Evolutionary conservation across 2,113 vertebrate species (phyloP).

Genomic region (Nothobranchius furzeri): DNA sequence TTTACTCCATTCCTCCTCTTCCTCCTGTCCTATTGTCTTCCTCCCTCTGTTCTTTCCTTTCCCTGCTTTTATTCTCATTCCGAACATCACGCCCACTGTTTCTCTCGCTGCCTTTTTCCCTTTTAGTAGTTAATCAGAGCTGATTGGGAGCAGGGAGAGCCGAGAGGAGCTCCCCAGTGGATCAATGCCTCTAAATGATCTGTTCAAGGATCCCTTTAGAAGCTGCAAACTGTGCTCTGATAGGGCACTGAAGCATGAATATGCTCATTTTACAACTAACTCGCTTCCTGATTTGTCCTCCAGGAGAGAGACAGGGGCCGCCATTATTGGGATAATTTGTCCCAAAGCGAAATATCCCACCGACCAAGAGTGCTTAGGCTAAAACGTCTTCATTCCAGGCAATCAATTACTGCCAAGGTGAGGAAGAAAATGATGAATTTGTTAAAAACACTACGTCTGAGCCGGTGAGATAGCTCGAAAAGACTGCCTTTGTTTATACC

Average conservation of each 20-base stretch:
- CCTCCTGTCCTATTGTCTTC: constrained; percentile 29
- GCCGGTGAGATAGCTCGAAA: constrained; percentile 39
- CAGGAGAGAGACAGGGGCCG: constrained; percentile 56
- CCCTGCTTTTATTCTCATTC: constrained; percentile 58
- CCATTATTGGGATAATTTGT: constrained; percentile 68
- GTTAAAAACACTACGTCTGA: constrained; percentile 45
- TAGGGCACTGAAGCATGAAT: constrained; percentile 73
- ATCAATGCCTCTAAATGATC: constrained; percentile 80
- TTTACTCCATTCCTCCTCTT: constrained; percentile 19
- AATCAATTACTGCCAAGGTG: constrained; percentile 75
- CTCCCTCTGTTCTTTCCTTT: constrained; percentile 13
- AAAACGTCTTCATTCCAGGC: constrained; percentile 68
- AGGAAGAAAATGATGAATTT: constrained; percentile 64
- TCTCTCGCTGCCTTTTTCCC: constrained; percentile 50
- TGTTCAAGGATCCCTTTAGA: constrained; percentile 72
- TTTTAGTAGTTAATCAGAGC: constrained; percentile 71
- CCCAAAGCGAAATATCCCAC: constrained; percentile 69
- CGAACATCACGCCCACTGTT: constrained; percentile 45
- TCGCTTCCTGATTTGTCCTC: constrained; percentile 74
- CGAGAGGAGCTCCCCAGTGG: constrained; percentile 71
- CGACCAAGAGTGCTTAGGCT: constrained; percentile 63
- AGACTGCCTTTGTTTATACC: constrained; percentile 52
- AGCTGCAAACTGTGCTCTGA: constrained; percentile 69
- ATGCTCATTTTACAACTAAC: constrained; percentile 74
- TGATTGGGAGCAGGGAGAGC: constrained; percentile 71